Evolutionary conservation across 64 coral and sea anemone genomes (phyloP).

Genomic region (Anthopleura sola): DNA sequence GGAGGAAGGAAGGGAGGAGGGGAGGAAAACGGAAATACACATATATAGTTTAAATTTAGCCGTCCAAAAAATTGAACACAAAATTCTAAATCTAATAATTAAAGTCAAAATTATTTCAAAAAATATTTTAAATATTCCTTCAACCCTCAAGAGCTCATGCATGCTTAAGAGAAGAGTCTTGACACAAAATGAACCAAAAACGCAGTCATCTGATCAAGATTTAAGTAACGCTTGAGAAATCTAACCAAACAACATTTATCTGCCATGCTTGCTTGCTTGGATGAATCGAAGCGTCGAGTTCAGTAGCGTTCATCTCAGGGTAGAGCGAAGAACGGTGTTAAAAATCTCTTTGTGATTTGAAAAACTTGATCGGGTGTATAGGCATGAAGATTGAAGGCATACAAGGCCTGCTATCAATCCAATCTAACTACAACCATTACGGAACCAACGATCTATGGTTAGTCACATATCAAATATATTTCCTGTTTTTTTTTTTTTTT

Average conservation of each 20-base stretch:
- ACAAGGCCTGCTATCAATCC: not conserved
- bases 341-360: not conserved
- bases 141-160: not conserved
- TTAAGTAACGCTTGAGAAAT: not conserved
- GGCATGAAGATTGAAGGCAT: not conserved
- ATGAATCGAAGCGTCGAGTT: not conserved
- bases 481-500: not conserved
- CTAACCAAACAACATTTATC: not conserved
- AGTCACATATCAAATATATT: not conserved
- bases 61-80: no score
- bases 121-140: not conserved
- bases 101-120: not conserved
- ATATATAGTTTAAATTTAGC: no score
- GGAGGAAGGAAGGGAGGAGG: not conserved
- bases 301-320: not conserved
- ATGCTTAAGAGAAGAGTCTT: constrained; percentile 4
- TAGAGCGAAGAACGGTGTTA: not conserved
- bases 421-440: not conserved
- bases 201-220: not conserved
- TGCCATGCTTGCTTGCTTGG: not conserved
- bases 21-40: not conserved
- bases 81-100: no score
- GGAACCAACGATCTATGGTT: not conserved
- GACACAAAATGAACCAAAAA: not conserved
- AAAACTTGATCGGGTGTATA: not conserved